Conservation (phyloP, 2,113 vertebrate species). For the Pachyramphus minor region DNA sequence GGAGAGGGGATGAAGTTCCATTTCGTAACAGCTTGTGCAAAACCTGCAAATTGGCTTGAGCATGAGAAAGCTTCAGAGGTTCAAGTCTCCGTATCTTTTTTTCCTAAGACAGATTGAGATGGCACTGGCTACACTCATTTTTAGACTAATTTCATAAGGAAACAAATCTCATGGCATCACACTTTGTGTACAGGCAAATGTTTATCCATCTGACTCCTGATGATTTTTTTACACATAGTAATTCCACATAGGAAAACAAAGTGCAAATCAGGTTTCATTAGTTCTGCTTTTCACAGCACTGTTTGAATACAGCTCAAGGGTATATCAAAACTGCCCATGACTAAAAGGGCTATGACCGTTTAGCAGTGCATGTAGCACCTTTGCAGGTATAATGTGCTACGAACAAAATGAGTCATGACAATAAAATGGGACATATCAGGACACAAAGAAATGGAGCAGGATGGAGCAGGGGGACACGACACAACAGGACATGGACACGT, state of each 20-base stretch:
- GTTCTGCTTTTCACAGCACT: background rate
- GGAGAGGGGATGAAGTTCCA: background rate
- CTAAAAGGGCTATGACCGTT: background rate
- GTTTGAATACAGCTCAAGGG: background rate
- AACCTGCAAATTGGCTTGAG: background rate
- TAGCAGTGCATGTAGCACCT: background rate
- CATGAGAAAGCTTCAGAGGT: background rate
- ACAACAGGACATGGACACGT: background rate
- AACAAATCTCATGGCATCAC: background rate
- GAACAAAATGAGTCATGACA: background rate
- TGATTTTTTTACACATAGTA: background rate
- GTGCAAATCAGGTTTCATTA: background rate
- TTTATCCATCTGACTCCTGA: background rate
- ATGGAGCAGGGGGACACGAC: fast-evolving
- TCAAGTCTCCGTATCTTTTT: fast-evolving
- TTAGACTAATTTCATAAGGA: background rate
- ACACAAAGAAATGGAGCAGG: background rate
- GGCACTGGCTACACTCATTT: background rate
- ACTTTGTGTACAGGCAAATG: background rate
- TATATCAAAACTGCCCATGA: background rate
- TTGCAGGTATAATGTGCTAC: background rate
- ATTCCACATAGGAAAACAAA: background rate
- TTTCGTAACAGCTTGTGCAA: background rate
- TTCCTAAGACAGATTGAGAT: background rate
- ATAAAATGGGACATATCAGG: background rate